A percentile compares a stretch with the other conserved stretches of the same genome.
Evolutionary conservation across 1,140 invertebrate species (phyloP).

Genomic region (Adelges cooleyi): DNA sequence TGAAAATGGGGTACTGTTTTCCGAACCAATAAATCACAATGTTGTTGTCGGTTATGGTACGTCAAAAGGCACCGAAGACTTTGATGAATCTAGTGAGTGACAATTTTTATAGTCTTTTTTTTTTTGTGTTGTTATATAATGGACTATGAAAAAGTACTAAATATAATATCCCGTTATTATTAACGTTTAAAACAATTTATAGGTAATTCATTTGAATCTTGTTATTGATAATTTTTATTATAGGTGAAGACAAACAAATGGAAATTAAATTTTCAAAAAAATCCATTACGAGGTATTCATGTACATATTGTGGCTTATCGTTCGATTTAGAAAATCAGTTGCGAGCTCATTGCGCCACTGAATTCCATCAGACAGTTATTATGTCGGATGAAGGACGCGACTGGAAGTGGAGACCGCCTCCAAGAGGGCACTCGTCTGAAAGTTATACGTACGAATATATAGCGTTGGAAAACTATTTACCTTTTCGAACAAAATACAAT

Average conservation of each 20-base stretch:
- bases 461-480: too few relatives aligned
- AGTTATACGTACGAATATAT: slow-evolving; percentile 32
- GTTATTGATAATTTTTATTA: neutral
- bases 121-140: too few relatives aligned
- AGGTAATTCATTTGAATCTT: neutral
- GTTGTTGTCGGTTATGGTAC: slow-evolving; percentile 1
- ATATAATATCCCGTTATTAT: neutral
- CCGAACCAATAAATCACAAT: slow-evolving; percentile 4
- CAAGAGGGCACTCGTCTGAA: slow-evolving; percentile 48
- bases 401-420: slow-evolving; percentile 58
- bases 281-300: slow-evolving; percentile 33
- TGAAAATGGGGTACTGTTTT: neutral
- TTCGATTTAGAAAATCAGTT: slow-evolving; percentile 48
- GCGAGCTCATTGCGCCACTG: slow-evolving; percentile 51
- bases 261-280: slow-evolving; percentile 6
- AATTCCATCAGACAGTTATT: slow-evolving; percentile 53
- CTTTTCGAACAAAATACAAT: too few relatives aligned
- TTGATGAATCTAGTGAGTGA: slow-evolving; percentile 3
- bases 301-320: slow-evolving; percentile 51
- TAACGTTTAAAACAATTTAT: neutral
- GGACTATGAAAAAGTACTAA: neutral
- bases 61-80: slow-evolving; percentile 4
- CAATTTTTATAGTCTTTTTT: too few relatives aligned
- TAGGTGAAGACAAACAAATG: slow-evolving; percentile 3
- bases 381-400: slow-evolving; percentile 58